Conservation (phyloP, 2,888 invertebrate species). For the Drosophila colorata region DNA sequence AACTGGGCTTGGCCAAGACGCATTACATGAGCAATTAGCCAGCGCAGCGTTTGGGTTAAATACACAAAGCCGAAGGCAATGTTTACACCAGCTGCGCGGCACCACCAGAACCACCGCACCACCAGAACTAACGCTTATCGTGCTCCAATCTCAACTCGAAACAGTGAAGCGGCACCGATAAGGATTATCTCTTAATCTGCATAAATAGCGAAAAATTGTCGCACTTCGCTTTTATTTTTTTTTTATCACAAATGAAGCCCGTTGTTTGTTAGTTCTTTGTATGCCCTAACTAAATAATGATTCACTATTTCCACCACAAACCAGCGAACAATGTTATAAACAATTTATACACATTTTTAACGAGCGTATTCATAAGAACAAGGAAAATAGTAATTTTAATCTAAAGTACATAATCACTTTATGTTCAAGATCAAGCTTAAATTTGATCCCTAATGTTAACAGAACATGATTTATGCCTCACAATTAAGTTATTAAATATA, state of each 20-base stretch:
- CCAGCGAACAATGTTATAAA: too few relatives aligned
- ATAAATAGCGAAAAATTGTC: conserved; percentile 68
- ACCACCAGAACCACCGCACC: conserved; percentile 4
- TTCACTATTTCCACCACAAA: background rate
- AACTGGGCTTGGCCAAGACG: conserved; percentile 40
- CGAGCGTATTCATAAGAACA: too few relatives aligned
- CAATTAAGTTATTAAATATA: too few relatives aligned
- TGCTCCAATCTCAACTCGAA: conserved; percentile 44
- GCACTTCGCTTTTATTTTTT: conserved; percentile 8
- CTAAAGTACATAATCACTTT: too few relatives aligned
- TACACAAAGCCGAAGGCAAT: conserved; percentile 24
- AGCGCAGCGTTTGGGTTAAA: conserved; percentile 30
- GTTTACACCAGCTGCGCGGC: conserved; percentile 19
- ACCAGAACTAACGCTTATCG: conserved; percentile 15
- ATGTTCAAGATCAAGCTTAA: too few relatives aligned
- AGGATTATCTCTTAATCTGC: conserved; percentile 83
- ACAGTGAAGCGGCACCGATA: conserved; percentile 65
- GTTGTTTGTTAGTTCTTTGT: background rate
- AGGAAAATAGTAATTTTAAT: too few relatives aligned
- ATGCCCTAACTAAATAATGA: background rate
- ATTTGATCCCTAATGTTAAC: too few relatives aligned
- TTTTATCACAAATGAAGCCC: conserved; percentile 44
- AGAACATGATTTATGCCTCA: too few relatives aligned
- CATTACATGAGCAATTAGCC: conserved; percentile 71
- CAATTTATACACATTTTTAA: too few relatives aligned